Evolutionary conservation across 2,113 vertebrate species (phyloP).

Genomic region (Hiodon alosoides): DNA sequence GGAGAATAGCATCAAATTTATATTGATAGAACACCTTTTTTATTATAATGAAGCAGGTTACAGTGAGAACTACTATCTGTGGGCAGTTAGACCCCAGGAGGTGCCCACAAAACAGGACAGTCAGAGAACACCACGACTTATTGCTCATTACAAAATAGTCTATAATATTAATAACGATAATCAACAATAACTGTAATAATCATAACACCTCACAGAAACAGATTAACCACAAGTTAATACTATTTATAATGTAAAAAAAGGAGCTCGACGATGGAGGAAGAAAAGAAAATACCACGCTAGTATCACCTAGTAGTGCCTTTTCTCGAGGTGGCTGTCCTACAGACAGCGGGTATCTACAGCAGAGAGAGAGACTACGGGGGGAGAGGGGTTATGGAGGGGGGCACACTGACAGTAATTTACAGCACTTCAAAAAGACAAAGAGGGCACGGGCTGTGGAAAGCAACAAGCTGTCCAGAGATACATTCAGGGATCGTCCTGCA

Average conservation of each 20-base stretch:
- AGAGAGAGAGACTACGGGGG: neutral
- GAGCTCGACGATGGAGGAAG: slow-evolving; percentile 30
- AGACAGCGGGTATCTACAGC: slow-evolving; percentile 6
- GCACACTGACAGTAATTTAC: neutral
- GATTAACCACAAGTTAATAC: slow-evolving; percentile 35
- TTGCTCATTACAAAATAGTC: slow-evolving; percentile 65
- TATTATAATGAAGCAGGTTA: slow-evolving; percentile 53
- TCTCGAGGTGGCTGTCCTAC: neutral
- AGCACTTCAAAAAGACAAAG: neutral
- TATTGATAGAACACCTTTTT: slow-evolving; percentile 52
- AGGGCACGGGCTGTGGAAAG: neutral
- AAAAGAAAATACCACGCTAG: slow-evolving; percentile 12
- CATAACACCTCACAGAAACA: slow-evolving; percentile 39
- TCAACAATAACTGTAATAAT: slow-evolving; percentile 42
- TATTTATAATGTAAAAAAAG: slow-evolving; percentile 43
- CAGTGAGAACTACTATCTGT: slow-evolving; percentile 44
- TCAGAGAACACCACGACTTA: slow-evolving; percentile 53
- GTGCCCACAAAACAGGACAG: slow-evolving; percentile 45
- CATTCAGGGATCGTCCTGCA: neutral
- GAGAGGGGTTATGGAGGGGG: neutral
- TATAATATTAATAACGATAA: slow-evolving; percentile 49
- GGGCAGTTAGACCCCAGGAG: slow-evolving; percentile 44
- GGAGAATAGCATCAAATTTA: slow-evolving; percentile 56
- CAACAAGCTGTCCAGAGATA: neutral
- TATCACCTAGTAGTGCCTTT: slow-evolving; percentile 7